These are phyloP conservation scores for Cinara cedri DNA, from an alignment of 2,888 invertebrate genomes.

Conservation along the genomic window DNA sequence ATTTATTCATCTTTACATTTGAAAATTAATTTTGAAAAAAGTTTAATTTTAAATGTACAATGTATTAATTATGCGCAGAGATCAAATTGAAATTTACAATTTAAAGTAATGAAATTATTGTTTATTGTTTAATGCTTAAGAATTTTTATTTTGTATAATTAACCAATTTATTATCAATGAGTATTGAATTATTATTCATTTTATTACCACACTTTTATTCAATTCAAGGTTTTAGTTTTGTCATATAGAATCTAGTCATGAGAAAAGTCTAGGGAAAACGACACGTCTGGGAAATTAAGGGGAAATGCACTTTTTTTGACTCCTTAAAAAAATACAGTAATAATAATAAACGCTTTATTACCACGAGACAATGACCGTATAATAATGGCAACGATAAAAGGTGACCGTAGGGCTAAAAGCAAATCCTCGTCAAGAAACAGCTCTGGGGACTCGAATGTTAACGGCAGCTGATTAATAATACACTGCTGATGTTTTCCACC, in stretches of 20 bases:
- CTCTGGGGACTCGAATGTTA: conserved; percentile 57
- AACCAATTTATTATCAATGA: not conserved
- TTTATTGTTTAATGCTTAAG: too few species aligned
- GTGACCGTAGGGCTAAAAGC: conserved; percentile 59
- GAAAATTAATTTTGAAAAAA: too few species aligned
- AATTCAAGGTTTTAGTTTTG: not conserved
- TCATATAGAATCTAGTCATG: not conserved
- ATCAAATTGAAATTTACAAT: too few species aligned
- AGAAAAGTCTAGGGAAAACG: conserved; percentile 16
- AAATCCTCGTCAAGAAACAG: conserved; percentile 59
- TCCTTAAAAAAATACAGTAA: conserved; percentile 10
- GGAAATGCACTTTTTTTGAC: not conserved
- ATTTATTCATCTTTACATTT: too few species aligned
- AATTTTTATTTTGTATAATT: too few species aligned
- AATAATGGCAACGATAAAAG: conserved; percentile 53
- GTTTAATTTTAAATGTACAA: too few species aligned
- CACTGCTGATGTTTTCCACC: conserved; percentile 42
- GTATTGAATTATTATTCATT: not conserved
- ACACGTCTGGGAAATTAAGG: conserved; percentile 51
- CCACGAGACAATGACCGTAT: conserved; percentile 55
- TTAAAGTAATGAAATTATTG: too few species aligned
- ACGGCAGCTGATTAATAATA: conserved; percentile 56
- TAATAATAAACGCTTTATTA: conserved; percentile 53
- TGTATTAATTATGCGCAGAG: too few species aligned
- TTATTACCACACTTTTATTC: too few species aligned